phyloP scores from a whole-genome alignment of 2,797 vertebrate genomes.

The Coregonus suidteri region DNA sequence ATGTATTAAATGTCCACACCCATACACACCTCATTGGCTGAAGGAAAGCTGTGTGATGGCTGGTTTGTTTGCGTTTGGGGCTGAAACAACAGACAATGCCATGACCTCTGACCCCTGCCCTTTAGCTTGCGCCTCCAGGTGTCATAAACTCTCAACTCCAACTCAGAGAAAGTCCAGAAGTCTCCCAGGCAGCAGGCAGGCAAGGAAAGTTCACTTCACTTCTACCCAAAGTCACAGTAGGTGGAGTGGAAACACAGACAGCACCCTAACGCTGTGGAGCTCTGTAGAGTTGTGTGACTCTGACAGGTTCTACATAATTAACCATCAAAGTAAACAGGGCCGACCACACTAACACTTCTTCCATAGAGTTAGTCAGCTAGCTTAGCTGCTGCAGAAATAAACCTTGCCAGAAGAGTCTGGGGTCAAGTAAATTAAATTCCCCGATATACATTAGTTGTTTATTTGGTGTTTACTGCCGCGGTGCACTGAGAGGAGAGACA shows the following conservation, averaged over 20 bases:
- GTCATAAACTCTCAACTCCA: constrained; percentile 17
- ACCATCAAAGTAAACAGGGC: too few species aligned
- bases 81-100: constrained; percentile 23
- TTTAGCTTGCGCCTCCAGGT: constrained; percentile 13
- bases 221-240: too few species aligned
- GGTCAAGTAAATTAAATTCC: too few species aligned
- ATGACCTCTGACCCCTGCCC: constrained; percentile 35
- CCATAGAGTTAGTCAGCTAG: not conserved
- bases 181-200: not conserved
- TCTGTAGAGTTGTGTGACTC: too few species aligned
- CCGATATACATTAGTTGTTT: constrained; percentile 28
- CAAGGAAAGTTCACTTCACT: not conserved
- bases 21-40: not conserved
- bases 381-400: not conserved
- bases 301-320: too few species aligned
- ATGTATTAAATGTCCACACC: too few species aligned
- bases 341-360: not conserved
- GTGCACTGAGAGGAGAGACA: constrained; percentile 43
- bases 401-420: too few species aligned
- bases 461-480: constrained; percentile 44
- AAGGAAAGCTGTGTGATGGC: constrained; percentile 1
- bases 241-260: too few species aligned
- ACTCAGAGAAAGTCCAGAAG: not conserved
- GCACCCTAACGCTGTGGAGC: too few species aligned
- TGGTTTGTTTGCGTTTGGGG: constrained; percentile 32